Evolutionary conservation across 2,797 vertebrate species (phyloP).

Genomic region (Sebastes itinus): DNA sequence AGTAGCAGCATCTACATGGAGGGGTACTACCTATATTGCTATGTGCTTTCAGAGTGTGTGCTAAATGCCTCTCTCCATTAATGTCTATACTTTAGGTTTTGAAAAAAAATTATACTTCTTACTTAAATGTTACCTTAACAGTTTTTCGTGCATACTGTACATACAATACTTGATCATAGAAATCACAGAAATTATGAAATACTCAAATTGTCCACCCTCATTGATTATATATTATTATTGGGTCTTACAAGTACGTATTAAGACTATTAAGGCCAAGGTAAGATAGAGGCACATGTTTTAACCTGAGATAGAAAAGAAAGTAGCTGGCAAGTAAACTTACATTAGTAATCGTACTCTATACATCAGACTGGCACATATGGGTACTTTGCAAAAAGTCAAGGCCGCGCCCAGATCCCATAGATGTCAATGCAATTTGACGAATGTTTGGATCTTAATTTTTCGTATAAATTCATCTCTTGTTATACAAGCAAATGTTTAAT

Average conservation of each 20-base stretch:
- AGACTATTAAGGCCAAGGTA: background rate
- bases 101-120: background rate
- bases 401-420: too few species aligned
- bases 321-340: background rate
- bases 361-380: too few species aligned
- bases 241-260: background rate
- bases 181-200: background rate
- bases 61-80: background rate
- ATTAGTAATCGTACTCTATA: background rate
- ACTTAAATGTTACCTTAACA: background rate
- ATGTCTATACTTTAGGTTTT: background rate
- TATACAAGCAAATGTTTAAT: too few species aligned
- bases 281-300: background rate
- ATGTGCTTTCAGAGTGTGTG: background rate
- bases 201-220: background rate
- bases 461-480: too few species aligned
- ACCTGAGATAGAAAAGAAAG: background rate
- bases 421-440: too few species aligned
- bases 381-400: too few species aligned
- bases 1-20: slow-evolving; percentile 90
- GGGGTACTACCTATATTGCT: slow-evolving; percentile 78
- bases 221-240: background rate
- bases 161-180: background rate
- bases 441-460: too few species aligned
- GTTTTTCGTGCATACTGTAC: background rate